These are phyloP conservation scores for Notodonta ziczac DNA, from an alignment of 2,888 invertebrate genomes.

Conservation along the genomic window DNA sequence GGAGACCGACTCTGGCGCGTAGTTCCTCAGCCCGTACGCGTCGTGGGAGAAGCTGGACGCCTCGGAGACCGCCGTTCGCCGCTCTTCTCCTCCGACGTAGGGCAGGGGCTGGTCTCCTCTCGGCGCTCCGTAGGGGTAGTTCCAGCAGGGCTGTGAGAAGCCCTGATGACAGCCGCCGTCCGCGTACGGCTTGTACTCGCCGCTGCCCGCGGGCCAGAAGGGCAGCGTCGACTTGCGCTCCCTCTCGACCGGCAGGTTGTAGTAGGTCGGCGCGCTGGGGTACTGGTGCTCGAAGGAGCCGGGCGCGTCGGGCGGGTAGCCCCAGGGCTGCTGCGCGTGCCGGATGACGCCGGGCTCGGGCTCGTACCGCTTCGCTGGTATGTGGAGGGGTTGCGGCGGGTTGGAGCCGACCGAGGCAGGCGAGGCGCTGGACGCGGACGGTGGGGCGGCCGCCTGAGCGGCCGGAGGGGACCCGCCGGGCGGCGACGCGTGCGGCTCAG, in stretches of 20 bases:
- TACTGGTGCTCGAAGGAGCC: constrained; percentile 88
- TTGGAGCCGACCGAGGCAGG: constrained; percentile 87
- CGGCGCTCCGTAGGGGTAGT: constrained; percentile 87
- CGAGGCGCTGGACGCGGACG: constrained; percentile 82
- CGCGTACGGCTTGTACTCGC: constrained; percentile 86
- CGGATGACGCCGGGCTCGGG: constrained; percentile 90
- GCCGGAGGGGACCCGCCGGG: constrained; percentile 86
- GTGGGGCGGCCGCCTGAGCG: constrained; percentile 88
- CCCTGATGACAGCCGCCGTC: constrained; percentile 87
- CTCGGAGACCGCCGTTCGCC: constrained; percentile 86
- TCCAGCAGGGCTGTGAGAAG: constrained; percentile 90
- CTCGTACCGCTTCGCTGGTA: constrained; percentile 93
- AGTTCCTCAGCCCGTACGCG: constrained; percentile 90
- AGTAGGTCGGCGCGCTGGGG: constrained; percentile 88
- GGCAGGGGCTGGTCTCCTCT: constrained; percentile 88
- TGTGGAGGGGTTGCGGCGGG: constrained; percentile 92
- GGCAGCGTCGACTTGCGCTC: constrained; percentile 87
- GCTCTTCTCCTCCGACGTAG: constrained; percentile 89
- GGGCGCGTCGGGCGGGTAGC: constrained; percentile 88
- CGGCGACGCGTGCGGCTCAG: constrained; percentile 85
- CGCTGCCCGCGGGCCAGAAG: constrained; percentile 88
- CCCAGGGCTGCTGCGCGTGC: constrained; percentile 91
- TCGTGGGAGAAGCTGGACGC: constrained; percentile 89
- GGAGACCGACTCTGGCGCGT: constrained; percentile 89
- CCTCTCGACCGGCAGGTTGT: constrained; percentile 88